phyloP scores from a whole-genome alignment of 2,113 vertebrate species.

The Tringa solitaria region DNA sequence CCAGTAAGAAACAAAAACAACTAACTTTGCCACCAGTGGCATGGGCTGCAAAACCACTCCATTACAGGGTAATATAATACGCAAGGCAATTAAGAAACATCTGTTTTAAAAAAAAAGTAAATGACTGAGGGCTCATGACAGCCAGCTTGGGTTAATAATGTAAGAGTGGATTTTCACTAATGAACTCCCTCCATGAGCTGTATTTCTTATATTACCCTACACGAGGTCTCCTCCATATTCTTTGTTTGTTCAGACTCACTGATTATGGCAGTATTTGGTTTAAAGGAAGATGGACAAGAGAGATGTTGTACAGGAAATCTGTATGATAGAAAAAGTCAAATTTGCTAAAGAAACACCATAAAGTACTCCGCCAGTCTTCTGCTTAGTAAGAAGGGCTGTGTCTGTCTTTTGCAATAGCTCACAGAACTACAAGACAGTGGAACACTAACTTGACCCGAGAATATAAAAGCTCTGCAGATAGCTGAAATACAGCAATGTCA shows the following conservation, averaged over 20 bases:
- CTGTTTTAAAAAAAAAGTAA: neutral
- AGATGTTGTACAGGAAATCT: neutral
- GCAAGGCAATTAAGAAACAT: neutral
- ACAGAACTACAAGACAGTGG: neutral
- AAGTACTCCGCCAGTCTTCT: neutral
- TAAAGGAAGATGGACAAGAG: neutral
- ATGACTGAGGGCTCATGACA: neutral
- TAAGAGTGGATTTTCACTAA: neutral
- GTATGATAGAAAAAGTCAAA: neutral
- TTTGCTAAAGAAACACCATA: neutral
- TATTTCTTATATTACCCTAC: neutral
- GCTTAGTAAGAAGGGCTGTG: neutral
- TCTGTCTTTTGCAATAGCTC: neutral
- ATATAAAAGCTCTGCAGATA: neutral
- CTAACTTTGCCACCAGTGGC: neutral
- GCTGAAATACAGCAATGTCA: neutral
- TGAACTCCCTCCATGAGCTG: neutral
- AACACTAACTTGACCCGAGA: neutral
- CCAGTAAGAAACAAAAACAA: neutral
- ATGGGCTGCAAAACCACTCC: neutral
- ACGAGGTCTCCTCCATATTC: neutral
- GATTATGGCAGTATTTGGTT: neutral
- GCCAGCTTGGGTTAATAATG: neutral
- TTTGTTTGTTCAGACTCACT: neutral
- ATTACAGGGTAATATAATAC: neutral